Evolutionary conservation across 2,888 invertebrate species (phyloP), one percentile per base, ranked within the genome.

Genomic region (Erebia palarica): DNA sequence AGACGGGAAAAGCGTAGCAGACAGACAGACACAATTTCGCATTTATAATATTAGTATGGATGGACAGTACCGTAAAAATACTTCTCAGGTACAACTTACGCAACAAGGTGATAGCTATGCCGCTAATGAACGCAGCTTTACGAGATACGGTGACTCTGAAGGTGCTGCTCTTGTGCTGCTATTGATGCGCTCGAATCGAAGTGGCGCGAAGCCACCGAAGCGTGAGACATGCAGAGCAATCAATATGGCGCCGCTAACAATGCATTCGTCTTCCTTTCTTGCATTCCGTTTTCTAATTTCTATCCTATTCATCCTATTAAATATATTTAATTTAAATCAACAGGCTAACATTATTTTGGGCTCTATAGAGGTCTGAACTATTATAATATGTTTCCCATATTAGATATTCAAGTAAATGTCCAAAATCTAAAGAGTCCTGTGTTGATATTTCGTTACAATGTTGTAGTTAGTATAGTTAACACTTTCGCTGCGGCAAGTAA

Each of bases 171-270:
- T 14, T 7, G 21, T 13, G 5, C 21, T n/a, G 44, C 49, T 21
- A 8, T 14, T 7, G 21, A 49, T 49, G 14, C 49, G 21, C 7
- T 63, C 47, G 49, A 63, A 63, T 9, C 14, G 47, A 21, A 63
- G 47, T 8, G 63, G 63, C 8, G 63, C 49, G 63, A 63, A 63
- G 5, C 63, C 63, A 21, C 14, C 63, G 47, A 49, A 13, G 47
- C 63, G 63, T 14, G 63, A 18, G 3, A 63, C n/a, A 3, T 49
- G 63, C 14, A 63, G 47, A 18, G 63, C 63, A 18, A 49, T 21
- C 47, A 3, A 49, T 1, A 63, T 63, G 8, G 63, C 63, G 8
- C 63, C 63, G 21, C 47, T 49, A 14, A 63, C 47, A 14, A 49
- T 21, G 21, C 63, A 63, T 63, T 49, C 49, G 3, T 49, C 49